Conservation (phyloP, 2,113 vertebrate species). For the Corydoras maculifer region DNA sequence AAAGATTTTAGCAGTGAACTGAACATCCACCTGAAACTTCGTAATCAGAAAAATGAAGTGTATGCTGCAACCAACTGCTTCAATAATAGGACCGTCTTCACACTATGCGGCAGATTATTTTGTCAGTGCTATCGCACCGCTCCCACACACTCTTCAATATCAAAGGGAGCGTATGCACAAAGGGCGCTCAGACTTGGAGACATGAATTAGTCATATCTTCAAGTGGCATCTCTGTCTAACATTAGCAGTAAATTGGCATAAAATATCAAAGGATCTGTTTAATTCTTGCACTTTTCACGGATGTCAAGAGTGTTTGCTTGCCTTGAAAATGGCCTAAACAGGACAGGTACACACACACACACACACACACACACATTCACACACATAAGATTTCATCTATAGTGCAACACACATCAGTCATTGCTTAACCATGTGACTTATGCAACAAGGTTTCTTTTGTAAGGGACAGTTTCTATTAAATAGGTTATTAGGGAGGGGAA, state of each 20-base stretch:
- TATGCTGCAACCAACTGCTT: constrained; percentile 1
- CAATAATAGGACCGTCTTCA: constrained; percentile 21
- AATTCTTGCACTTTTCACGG: constrained; percentile 25
- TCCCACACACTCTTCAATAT: constrained; percentile 24
- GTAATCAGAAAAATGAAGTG: background rate
- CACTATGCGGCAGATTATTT: constrained; percentile 8
- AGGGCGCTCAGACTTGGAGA: constrained; percentile 1
- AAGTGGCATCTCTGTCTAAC: constrained; percentile 4
- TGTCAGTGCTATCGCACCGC: constrained; percentile 9
- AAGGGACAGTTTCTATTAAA: constrained; percentile 49
- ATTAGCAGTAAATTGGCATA: constrained; percentile 31
- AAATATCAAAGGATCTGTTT: constrained; percentile 22
- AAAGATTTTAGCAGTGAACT: background rate
- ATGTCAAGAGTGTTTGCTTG: constrained; percentile 24
- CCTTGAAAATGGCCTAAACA: constrained; percentile 15
- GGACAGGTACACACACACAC: background rate
- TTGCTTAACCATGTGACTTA: constrained; percentile 52
- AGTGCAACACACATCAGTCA: constrained; percentile 18
- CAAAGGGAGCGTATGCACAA: constrained; percentile 24
- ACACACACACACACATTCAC: background rate
- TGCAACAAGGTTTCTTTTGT: constrained; percentile 49
- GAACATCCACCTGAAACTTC: background rate
- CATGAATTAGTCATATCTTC: constrained; percentile 31
- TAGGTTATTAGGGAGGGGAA: constrained; percentile 1
- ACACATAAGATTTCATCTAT: background rate